A percentile compares a stretch with the other conserved stretches of the same genome.
Conservation (phyloP, 2,888 invertebrate genomes). For the Lydus trimaculatus region DNA sequence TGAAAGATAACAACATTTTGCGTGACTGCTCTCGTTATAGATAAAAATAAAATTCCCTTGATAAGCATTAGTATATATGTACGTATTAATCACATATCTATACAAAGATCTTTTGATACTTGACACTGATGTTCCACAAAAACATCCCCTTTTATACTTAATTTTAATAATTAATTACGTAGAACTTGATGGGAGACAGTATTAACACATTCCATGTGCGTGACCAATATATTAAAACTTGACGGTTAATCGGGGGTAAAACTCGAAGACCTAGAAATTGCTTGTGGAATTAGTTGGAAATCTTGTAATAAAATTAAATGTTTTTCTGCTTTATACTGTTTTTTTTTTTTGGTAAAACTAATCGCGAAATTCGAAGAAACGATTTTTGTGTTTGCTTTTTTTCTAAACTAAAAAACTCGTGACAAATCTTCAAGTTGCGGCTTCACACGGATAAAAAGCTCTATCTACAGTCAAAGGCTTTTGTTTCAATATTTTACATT, state of each 20-base stretch:
- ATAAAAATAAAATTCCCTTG: background rate
- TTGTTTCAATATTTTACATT: constrained; percentile 27
- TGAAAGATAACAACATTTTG: background rate
- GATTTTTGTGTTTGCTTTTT: background rate
- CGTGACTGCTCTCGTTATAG: background rate
- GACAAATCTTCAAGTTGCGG: constrained; percentile 3
- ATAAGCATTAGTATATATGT: background rate
- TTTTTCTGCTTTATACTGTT: too few species aligned
- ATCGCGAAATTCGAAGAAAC: background rate
- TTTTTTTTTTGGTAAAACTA: too few species aligned
- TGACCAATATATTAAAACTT: background rate
- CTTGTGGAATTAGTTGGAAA: too few species aligned
- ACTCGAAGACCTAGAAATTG: background rate
- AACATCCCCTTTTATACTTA: background rate
- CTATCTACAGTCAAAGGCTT: constrained; percentile 13
- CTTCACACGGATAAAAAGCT: constrained; percentile 10
- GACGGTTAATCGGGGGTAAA: background rate
- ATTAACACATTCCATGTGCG: constrained; percentile 1
- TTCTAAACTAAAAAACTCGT: background rate
- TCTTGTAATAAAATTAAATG: background rate
- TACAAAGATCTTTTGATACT: background rate
- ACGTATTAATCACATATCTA: background rate
- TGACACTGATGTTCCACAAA: background rate
- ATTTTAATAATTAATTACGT: background rate
- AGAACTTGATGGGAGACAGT: background rate